Conservation (phyloP, 2,888 invertebrate species). For the Thereva unica region DNA sequence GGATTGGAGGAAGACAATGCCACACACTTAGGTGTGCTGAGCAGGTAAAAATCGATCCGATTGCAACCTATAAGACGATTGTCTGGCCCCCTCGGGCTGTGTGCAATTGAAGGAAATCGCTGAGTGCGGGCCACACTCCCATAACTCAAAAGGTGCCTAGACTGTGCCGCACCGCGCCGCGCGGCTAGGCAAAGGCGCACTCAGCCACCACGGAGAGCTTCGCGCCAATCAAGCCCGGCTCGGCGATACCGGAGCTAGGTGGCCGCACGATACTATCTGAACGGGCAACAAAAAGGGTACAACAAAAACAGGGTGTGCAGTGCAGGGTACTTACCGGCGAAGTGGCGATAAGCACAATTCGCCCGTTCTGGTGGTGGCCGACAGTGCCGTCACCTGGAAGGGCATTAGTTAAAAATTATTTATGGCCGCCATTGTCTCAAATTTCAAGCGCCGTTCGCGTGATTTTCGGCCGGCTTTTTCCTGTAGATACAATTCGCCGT, state of each 20-base stretch:
- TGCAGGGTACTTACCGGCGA: conserved; percentile 13
- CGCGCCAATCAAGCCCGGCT: conserved; percentile 23
- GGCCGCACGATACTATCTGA: conserved; percentile 27
- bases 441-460: conserved; percentile 31
- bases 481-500: neutral
- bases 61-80: conserved; percentile 22
- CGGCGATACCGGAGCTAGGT: conserved; percentile 17
- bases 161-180: no score
- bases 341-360: conserved; percentile 28
- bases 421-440: conserved; percentile 36
- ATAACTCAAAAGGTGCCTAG: conserved; percentile 12
- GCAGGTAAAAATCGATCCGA: conserved; percentile 31
- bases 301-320: conserved; percentile 12
- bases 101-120: conserved; percentile 22
- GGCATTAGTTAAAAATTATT: conserved; percentile 42
- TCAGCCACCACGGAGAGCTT: conserved; percentile 6
- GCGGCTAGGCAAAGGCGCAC: conserved; percentile 10
- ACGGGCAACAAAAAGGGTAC: neutral
- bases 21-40: conserved; percentile 23
- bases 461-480: conserved; percentile 8
- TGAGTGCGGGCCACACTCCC: conserved; percentile 22
- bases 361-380: conserved; percentile 15
- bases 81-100: conserved; percentile 26
- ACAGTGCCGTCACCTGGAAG: conserved; percentile 22
- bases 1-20: conserved; percentile 15